phyloP scores from a whole-genome alignment of 2,888 invertebrate species.

The Eulithis prunata region DNA sequence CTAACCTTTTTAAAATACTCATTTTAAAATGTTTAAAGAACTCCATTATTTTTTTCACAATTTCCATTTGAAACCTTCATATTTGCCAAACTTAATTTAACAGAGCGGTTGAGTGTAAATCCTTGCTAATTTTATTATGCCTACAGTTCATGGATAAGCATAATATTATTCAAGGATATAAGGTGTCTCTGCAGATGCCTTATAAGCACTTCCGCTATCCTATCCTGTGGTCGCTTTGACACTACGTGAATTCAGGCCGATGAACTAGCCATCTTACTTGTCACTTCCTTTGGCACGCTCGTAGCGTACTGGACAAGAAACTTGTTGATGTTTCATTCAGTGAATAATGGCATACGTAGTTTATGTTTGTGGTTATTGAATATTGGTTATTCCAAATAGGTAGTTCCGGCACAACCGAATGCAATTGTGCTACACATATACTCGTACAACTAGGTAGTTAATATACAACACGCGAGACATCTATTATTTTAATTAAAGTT shows the following conservation, averaged over 20 bases:
- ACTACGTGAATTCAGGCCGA: constrained; percentile 70
- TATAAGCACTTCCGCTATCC: constrained; percentile 59
- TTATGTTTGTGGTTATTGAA: too few relatives aligned
- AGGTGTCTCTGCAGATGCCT: constrained; percentile 30
- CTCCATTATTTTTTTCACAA: background rate
- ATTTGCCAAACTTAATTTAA: background rate
- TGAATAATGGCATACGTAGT: constrained; percentile 17
- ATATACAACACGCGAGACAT: too few relatives aligned
- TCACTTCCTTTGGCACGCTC: constrained; percentile 67
- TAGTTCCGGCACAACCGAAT: too few relatives aligned
- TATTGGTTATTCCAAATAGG: too few relatives aligned
- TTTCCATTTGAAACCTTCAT: background rate
- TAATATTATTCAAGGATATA: background rate
- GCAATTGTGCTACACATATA: too few relatives aligned
- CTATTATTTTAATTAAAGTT: too few relatives aligned
- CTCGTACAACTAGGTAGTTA: too few relatives aligned
- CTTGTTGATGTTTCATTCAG: constrained; percentile 28
- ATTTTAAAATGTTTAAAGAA: background rate
- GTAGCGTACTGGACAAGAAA: constrained; percentile 16
- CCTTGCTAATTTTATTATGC: background rate
- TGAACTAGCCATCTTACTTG: constrained; percentile 63
- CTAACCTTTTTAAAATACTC: constrained; percentile 18
- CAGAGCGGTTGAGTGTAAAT: background rate
- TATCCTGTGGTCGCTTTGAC: constrained; percentile 53
- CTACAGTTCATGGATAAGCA: too few relatives aligned